Percentiles rank a stretch among this genome's conserved stretches.
phyloP scores from a whole-genome alignment of 2,113 vertebrate genomes.

The Pantherophis guttatus region DNA sequence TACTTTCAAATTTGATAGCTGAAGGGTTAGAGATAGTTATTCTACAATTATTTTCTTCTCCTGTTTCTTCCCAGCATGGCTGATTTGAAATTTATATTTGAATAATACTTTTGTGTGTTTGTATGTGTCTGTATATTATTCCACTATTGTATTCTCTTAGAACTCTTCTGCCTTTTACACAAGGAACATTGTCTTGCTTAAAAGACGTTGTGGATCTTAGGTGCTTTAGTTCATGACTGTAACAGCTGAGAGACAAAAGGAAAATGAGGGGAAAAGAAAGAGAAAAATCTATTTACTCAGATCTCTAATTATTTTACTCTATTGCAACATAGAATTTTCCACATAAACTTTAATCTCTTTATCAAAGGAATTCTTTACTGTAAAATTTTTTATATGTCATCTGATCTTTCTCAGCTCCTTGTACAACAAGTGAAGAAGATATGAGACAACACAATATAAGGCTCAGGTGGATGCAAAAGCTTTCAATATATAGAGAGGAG shows the following conservation, averaged over 20 bases:
- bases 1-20: too few relatives aligned
- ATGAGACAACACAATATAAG: not conserved
- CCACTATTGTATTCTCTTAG: too few relatives aligned
- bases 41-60: too few relatives aligned
- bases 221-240: not conserved
- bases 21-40: too few relatives aligned
- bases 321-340: not conserved
- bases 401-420: conserved; percentile 34
- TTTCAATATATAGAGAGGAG: rapidly evolving
- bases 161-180: too few relatives aligned
- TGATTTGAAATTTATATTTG: too few relatives aligned
- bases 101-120: too few relatives aligned
- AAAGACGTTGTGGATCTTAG: not conserved
- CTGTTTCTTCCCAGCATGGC: too few relatives aligned
- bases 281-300: too few relatives aligned
- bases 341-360: not conserved
- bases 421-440: not conserved
- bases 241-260: not conserved
- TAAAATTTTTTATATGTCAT: not conserved
- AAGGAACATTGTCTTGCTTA: not conserved
- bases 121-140: too few relatives aligned
- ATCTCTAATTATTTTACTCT: too few relatives aligned
- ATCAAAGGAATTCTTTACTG: not conserved
- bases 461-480: not conserved
- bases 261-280: too few relatives aligned